Conservation (phyloP, 2,888 invertebrate genomes). For the Anticlea derivata region DNA sequence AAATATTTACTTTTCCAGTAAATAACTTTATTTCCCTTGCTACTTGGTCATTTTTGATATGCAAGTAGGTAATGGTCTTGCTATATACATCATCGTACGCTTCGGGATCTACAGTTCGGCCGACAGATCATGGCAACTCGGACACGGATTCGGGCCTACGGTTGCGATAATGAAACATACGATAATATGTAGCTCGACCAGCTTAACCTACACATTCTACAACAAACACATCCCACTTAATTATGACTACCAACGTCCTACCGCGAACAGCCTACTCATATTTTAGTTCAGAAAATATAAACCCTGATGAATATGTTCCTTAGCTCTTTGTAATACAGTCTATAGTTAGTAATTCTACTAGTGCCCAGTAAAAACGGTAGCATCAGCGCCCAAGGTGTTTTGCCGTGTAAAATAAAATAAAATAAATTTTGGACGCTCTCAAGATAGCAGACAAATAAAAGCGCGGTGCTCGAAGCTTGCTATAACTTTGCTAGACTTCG, state of each 20-base stretch:
- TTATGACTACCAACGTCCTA: constrained; percentile 24
- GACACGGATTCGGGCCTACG: too few relatives aligned
- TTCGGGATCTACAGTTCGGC: too few relatives aligned
- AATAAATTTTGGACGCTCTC: constrained; percentile 15
- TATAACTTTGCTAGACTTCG: constrained; percentile 16
- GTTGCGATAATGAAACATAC: not conserved
- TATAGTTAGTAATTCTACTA: not conserved
- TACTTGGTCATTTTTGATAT: constrained; percentile 1
- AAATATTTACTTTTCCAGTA: too few relatives aligned
- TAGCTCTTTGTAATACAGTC: constrained; percentile 1
- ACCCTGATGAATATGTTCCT: not conserved
- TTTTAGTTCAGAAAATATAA: not conserved
- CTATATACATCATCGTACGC: not conserved
- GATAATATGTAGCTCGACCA: not conserved
- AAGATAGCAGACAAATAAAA: constrained; percentile 28
- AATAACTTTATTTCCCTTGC: constrained; percentile 13
- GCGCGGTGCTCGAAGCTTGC: constrained; percentile 10
- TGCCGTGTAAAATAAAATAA: constrained; percentile 13
- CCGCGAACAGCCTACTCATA: not conserved
- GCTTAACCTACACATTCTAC: constrained; percentile 2
- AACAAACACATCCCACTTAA: constrained; percentile 18
- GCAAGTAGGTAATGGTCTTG: not conserved
- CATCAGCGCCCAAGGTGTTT: constrained; percentile 4
- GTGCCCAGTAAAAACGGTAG: constrained; percentile 8
- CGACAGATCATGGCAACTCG: too few relatives aligned